Conservation (phyloP, 1,140 invertebrate species). For the Aethina tumida region DNA sequence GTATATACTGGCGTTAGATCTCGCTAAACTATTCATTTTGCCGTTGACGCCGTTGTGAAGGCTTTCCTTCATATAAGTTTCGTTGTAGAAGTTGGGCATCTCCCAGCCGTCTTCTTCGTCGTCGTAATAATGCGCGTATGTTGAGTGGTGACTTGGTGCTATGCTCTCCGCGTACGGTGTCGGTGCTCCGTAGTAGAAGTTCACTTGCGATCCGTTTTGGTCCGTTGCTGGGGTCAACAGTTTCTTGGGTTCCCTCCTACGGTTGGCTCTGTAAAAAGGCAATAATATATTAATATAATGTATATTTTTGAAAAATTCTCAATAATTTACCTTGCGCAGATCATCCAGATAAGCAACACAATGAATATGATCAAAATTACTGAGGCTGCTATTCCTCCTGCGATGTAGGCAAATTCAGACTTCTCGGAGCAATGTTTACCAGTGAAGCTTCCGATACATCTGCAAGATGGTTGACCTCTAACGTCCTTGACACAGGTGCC, state of each 20-base stretch:
- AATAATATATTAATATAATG: neutral
- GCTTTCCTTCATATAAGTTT: conserved; percentile 93
- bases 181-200: conserved; percentile 90
- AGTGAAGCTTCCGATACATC: conserved; percentile 84
- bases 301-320: conserved; percentile 1
- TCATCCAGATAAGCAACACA: conserved; percentile 93
- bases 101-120: conserved; percentile 94
- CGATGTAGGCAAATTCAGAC: conserved; percentile 90
- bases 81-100: conserved; percentile 96
- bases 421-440: conserved; percentile 84
- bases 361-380: conserved; percentile 88
- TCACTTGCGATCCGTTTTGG: conserved; percentile 84
- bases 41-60: conserved; percentile 63
- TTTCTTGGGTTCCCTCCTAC: conserved; percentile 80
- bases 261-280: conserved; percentile 50
- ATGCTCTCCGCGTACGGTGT: conserved; percentile 90
- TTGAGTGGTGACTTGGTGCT: conserved; percentile 89
- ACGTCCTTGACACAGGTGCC: conserved; percentile 82
- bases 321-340: conserved; percentile 70
- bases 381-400: conserved; percentile 82
- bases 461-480: conserved; percentile 71
- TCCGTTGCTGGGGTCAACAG: conserved; percentile 75
- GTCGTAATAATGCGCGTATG: conserved; percentile 91
- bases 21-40: conserved; percentile 82
- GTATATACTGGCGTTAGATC: conserved; percentile 88